These are phyloP conservation scores for Spinibarbus caldwelli DNA, from an alignment of 2,797 vertebrate genomes.

Conservation along the genomic window DNA sequence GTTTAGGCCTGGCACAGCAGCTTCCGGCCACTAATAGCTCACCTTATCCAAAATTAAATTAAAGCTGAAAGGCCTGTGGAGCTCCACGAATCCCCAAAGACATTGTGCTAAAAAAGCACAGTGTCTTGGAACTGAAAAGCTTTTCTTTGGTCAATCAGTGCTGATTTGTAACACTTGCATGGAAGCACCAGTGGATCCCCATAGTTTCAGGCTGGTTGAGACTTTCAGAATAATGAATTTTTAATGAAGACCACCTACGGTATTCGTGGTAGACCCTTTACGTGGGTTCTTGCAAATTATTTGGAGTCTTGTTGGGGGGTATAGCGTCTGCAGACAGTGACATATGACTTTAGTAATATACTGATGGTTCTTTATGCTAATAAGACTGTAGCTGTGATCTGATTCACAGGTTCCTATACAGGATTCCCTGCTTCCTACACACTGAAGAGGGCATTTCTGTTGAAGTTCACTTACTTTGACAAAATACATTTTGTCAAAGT, in stretches of 20 bases:
- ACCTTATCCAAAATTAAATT: conserved; percentile 71
- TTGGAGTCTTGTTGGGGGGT: conserved; percentile 4
- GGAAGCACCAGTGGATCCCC: conserved; percentile 38
- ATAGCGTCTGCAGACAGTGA: conserved; percentile 14
- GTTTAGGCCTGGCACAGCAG: conserved; percentile 58
- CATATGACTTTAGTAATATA: conserved; percentile 11
- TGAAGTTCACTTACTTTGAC: neutral
- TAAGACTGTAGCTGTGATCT: conserved; percentile 13
- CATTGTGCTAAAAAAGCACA: conserved; percentile 56
- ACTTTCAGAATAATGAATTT: conserved; percentile 32
- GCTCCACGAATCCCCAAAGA: conserved; percentile 63
- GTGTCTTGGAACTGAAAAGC: conserved; percentile 52
- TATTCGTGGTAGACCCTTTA: conserved; percentile 26
- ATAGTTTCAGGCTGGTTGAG: conserved; percentile 14
- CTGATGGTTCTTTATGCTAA: conserved; percentile 21
- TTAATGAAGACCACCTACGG: conserved; percentile 36
- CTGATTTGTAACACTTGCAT: conserved; percentile 61
- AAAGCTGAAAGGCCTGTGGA: conserved; percentile 67
- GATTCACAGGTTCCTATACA: neutral
- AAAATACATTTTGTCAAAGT: neutral
- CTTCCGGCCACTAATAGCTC: conserved; percentile 66
- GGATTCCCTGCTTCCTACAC: neutral
- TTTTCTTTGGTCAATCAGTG: conserved; percentile 60
- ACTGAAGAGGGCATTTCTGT: neutral
- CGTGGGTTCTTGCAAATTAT: conserved; percentile 17